Conservation (phyloP, 2,113 vertebrate genomes). For the Meleagris gallopavo region DNA sequence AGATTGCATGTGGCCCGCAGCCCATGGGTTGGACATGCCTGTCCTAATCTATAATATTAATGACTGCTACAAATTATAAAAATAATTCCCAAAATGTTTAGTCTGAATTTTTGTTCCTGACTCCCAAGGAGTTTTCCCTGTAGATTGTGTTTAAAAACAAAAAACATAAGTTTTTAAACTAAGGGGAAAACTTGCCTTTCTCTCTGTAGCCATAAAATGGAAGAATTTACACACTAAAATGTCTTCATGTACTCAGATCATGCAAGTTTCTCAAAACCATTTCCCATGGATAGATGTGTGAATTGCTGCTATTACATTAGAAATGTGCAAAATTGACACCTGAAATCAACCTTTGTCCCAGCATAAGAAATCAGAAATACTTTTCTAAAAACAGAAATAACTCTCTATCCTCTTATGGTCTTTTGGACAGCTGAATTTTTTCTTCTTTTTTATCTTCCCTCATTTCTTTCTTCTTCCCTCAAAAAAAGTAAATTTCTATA, state of each 20-base stretch:
- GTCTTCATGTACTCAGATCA: slow-evolving; percentile 62
- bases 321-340: slow-evolving; percentile 55
- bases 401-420: not conserved
- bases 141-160: slow-evolving; percentile 45
- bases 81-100: slow-evolving; percentile 30
- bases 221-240: slow-evolving; percentile 63
- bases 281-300: slow-evolving; percentile 63
- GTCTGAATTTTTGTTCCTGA: slow-evolving; percentile 52
- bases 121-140: slow-evolving; percentile 29
- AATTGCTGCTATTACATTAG: slow-evolving; percentile 42
- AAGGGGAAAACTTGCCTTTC: not conserved
- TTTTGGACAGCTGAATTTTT: not conserved
- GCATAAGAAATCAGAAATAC: slow-evolving; percentile 28
- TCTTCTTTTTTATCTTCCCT: not conserved
- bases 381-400: slow-evolving; percentile 31
- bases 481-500: not conserved
- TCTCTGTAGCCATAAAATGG: slow-evolving; percentile 51
- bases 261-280: slow-evolving; percentile 58
- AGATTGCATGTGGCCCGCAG: too few relatives aligned
- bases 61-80: slow-evolving; percentile 48
- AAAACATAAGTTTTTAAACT: not conserved
- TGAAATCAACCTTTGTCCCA: slow-evolving; percentile 61
- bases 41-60: not conserved
- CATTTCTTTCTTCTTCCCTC: not conserved
- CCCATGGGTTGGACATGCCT: too few relatives aligned